phyloP scores from a whole-genome alignment of 2,888 invertebrate genomes.

The Plebejus argus region DNA sequence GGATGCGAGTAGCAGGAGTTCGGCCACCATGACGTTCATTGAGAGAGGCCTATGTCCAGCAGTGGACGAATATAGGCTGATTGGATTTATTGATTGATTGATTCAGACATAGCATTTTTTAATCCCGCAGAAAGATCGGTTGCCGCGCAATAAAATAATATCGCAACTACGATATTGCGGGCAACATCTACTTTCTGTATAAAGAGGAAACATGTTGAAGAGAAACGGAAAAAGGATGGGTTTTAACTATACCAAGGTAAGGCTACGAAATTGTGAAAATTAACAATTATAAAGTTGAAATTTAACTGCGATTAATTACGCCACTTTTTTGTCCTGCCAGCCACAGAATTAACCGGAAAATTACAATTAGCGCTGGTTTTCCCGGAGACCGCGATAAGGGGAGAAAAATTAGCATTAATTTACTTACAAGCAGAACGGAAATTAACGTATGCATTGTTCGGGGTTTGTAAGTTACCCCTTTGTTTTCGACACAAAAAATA shows the following conservation, averaged over 20 bases:
- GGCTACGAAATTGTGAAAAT: background rate
- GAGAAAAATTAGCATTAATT: constrained; percentile 10
- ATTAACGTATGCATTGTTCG: constrained; percentile 18
- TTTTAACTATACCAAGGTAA: background rate
- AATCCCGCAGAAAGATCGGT: too few relatives aligned
- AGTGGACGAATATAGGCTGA: too few relatives aligned
- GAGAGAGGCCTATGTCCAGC: too few relatives aligned
- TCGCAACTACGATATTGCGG: too few relatives aligned
- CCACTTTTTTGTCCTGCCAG: constrained; percentile 31
- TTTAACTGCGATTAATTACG: constrained; percentile 3
- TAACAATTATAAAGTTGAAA: background rate
- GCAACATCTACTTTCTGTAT: too few relatives aligned
- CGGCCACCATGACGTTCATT: too few relatives aligned
- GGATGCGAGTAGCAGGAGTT: too few relatives aligned
- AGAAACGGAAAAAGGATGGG: too few relatives aligned
- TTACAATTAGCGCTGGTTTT: constrained; percentile 17
- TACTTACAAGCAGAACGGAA: constrained; percentile 18
- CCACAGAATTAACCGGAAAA: constrained; percentile 24
- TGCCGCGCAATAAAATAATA: too few relatives aligned
- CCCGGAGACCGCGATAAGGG: background rate
- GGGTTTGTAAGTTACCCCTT: background rate
- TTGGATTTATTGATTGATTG: too few relatives aligned
- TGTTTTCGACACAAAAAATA: background rate
- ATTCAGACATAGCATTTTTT: too few relatives aligned
- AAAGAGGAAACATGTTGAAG: too few relatives aligned